A percentile compares a stretch with the other conserved stretches of the same genome.
These are phyloP conservation scores for Melanerpes aurifrons DNA, from an alignment of 2,113 vertebrate genomes.

Conservation along the genomic window DNA sequence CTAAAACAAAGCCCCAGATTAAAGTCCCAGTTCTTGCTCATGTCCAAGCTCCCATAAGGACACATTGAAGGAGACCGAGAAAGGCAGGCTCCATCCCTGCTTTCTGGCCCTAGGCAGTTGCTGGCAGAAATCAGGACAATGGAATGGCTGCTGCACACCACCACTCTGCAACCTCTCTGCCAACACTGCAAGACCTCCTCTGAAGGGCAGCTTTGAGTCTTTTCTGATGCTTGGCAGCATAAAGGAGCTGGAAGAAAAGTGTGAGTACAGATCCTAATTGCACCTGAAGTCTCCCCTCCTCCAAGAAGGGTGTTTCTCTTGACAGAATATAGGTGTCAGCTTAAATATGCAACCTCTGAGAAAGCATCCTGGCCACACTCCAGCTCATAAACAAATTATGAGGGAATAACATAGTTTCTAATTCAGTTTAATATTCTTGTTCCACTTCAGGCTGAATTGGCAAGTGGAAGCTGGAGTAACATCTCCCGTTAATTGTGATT, in stretches of 20 bases:
- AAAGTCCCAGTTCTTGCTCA: neutral
- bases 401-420: neutral
- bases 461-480: neutral
- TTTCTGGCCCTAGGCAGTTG: neutral
- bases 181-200: neutral
- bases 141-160: neutral
- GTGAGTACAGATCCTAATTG: neutral
- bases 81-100: neutral
- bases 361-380: neutral
- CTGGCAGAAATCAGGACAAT: neutral
- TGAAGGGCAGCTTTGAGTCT: neutral
- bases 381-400: neutral
- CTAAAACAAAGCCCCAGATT: neutral
- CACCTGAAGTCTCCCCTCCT: neutral
- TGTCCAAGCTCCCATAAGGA: neutral
- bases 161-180: no score
- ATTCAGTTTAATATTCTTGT: conserved; percentile 25
- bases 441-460: neutral
- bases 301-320: neutral
- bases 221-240: neutral
- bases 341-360: neutral
- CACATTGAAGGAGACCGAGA: neutral
- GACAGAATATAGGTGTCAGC: neutral
- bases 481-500: conserved; percentile 33
- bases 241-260: neutral